Percentiles rank a stretch among this genome's conserved stretches.
phyloP scores from a whole-genome alignment of 2,113 vertebrate genomes.

The Xerus inauris region DNA sequence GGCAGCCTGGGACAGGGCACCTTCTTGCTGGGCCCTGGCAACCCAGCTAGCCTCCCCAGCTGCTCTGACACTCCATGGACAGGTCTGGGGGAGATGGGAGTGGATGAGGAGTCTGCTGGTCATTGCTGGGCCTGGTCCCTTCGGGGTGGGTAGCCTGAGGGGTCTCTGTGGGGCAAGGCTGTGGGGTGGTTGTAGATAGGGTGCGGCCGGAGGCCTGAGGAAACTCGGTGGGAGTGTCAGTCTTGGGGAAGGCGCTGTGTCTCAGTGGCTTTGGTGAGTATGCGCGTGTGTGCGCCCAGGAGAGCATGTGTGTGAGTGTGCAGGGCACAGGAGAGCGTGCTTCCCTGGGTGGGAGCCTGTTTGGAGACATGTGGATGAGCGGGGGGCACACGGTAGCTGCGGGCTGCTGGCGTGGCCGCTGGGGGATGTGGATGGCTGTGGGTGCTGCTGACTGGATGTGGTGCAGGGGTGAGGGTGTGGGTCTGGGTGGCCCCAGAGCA shows the following conservation, averaged over 20 bases:
- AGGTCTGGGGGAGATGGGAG: background rate
- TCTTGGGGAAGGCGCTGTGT: background rate
- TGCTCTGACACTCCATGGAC: background rate
- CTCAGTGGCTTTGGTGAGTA: background rate
- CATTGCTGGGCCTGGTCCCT: background rate
- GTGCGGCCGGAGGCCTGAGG: background rate
- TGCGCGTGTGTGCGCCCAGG: accelerated
- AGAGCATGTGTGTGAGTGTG: background rate
- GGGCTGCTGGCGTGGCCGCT: no score
- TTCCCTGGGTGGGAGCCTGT: background rate
- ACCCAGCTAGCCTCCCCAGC: background rate
- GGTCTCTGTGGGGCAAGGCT: background rate
- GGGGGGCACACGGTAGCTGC: no score
- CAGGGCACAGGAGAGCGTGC: background rate
- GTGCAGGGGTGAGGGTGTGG: no score
- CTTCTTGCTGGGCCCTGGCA: background rate
- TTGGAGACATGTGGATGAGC: accelerated
- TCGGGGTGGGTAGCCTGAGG: background rate
- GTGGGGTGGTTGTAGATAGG: background rate
- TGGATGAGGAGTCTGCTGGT: background rate
- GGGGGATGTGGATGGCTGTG: background rate
- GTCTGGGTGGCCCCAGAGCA: no score
- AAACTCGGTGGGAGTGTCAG: background rate
- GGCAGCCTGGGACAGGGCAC: background rate
- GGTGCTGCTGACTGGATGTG: no score